Evolutionary conservation across 2,888 invertebrate genomes (phyloP).

Genomic region (Pachycephus smyrnensis): DNA sequence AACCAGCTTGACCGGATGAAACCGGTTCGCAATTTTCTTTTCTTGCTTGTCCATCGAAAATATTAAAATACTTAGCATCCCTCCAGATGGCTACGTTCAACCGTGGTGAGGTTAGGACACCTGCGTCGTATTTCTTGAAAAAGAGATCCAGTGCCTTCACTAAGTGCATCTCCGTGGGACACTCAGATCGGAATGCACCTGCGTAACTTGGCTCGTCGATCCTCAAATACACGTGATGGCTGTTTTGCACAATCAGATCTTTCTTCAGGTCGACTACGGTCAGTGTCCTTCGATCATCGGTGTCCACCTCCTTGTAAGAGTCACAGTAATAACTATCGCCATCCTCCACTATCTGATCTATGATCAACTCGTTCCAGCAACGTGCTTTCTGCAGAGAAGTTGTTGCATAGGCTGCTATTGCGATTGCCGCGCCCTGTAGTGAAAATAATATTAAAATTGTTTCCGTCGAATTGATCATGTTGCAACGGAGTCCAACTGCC

Average conservation of each 20-base stretch:
- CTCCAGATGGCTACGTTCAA: slow-evolving; percentile 59
- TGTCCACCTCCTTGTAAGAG: slow-evolving; percentile 49
- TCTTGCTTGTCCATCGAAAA: slow-evolving; percentile 59
- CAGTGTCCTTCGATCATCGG: slow-evolving; percentile 47
- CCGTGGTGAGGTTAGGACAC: slow-evolving; percentile 50
- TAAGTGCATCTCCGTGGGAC: slow-evolving; percentile 53
- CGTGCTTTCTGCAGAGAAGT: slow-evolving; percentile 49
- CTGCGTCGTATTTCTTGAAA: slow-evolving; percentile 49
- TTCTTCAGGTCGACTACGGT: slow-evolving; percentile 48
- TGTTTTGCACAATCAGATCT: slow-evolving; percentile 46
- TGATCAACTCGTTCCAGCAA: slow-evolving; percentile 56
- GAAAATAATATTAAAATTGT: not conserved
- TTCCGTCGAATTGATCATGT: not conserved
- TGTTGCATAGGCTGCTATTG: slow-evolving; percentile 58
- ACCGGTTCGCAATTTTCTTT: slow-evolving; percentile 44
- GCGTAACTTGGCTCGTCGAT: slow-evolving; percentile 56
- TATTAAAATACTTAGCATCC: slow-evolving; percentile 41
- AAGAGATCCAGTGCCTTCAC: slow-evolving; percentile 55
- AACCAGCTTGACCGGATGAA: slow-evolving; percentile 29
- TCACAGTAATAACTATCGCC: slow-evolving; percentile 58
- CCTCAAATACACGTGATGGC: slow-evolving; percentile 43
- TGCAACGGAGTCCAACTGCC: too few relatives aligned
- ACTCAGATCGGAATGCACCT: slow-evolving; percentile 55
- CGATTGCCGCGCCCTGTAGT: slow-evolving; percentile 57
- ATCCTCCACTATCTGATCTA: slow-evolving; percentile 60